Conservation (phyloP, 2,113 vertebrate genomes). For the Apteryx mantelli region DNA sequence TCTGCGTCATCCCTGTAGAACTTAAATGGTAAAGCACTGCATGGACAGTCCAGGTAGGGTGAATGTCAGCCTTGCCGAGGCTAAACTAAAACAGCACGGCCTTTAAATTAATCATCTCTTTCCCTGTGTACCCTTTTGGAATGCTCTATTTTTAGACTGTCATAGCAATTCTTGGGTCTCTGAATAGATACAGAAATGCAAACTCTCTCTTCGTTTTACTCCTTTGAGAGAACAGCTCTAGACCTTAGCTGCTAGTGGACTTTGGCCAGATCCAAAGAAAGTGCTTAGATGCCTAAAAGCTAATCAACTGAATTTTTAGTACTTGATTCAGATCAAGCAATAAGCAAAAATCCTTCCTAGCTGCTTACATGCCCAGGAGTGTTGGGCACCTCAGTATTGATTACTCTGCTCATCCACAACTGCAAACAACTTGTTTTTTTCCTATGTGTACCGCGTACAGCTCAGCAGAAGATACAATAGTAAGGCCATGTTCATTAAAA, state of each 20-base stretch:
- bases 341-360: background rate
- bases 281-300: background rate
- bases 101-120: background rate
- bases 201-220: background rate
- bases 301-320: background rate
- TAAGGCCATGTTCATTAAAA: background rate
- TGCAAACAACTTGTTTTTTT: background rate
- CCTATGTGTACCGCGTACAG: background rate
- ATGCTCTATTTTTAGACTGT: background rate
- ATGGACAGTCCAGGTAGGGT: background rate
- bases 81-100: background rate
- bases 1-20: background rate
- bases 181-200: background rate
- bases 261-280: background rate
- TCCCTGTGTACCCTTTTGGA: background rate
- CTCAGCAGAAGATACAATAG: background rate
- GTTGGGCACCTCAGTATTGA: background rate
- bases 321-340: background rate
- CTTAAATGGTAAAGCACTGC: background rate
- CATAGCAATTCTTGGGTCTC: background rate
- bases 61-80: background rate
- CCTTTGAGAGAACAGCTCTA: background rate
- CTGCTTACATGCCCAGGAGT: accelerated
- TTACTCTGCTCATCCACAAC: background rate
- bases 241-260: background rate